Percentiles rank a stretch among this genome's conserved stretches.
phyloP scores from a whole-genome alignment of 2,113 vertebrate species.

The Peucedramus taeniatus region DNA sequence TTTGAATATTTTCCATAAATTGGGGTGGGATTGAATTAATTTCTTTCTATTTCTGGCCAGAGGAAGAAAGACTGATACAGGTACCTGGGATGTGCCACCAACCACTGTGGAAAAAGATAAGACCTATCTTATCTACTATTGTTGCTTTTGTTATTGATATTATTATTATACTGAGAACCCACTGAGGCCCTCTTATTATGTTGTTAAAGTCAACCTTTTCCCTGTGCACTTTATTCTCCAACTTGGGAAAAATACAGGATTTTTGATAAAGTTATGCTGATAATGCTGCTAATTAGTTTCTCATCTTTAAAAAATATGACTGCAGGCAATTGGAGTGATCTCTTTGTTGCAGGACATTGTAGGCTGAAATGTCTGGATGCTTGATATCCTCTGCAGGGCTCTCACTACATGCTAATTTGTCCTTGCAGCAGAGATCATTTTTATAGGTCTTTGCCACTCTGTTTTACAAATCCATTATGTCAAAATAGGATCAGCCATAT shows the following conservation, averaged over 20 bases:
- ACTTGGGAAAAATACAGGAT: background rate
- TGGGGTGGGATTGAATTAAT: background rate
- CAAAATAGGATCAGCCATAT: background rate
- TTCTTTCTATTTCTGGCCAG: background rate
- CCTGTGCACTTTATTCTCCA: background rate
- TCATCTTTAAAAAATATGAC: slow-evolving; percentile 28
- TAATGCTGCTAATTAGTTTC: slow-evolving; percentile 48
- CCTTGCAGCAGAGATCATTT: slow-evolving; percentile 5
- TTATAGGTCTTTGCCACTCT: background rate
- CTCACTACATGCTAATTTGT: slow-evolving; percentile 33
- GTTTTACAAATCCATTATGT: background rate
- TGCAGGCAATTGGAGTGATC: background rate
- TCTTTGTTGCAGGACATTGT: slow-evolving; percentile 35
- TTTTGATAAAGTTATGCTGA: slow-evolving; percentile 43
- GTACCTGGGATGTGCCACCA: background rate
- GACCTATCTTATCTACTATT: background rate
- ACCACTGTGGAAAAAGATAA: background rate
- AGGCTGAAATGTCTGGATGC: background rate
- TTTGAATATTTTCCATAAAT: background rate
- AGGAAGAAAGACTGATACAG: background rate
- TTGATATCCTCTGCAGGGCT: slow-evolving; percentile 39
- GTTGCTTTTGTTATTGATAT: background rate
- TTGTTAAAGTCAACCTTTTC: background rate
- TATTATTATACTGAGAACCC: background rate
- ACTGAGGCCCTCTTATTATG: background rate